Evolutionary conservation across 2,113 vertebrate genomes (phyloP).

Genomic region (Microcebus jonahi): DNA sequence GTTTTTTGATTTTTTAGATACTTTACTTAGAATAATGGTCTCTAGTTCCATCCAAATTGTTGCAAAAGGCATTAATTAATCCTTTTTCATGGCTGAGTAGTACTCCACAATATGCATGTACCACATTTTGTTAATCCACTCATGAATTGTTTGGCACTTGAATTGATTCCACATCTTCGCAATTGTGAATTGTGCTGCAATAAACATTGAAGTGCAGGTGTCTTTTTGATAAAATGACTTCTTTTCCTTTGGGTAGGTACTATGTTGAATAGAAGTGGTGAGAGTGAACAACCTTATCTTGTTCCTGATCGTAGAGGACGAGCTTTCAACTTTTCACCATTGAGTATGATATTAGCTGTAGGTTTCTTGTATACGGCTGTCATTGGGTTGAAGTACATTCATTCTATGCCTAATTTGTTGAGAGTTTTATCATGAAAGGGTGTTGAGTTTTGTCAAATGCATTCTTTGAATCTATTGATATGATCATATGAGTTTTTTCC

Average conservation of each 20-base stretch:
- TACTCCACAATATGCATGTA: too few relatives aligned
- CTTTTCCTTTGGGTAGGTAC: background rate
- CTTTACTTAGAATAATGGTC: too few relatives aligned
- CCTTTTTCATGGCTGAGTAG: too few relatives aligned
- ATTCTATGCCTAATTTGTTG: background rate
- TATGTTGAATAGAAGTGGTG: background rate
- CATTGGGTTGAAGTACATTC: background rate
- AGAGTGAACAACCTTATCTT: background rate
- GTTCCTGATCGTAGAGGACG: background rate
- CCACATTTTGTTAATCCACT: too few relatives aligned
- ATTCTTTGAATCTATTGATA: background rate
- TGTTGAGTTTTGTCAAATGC: background rate
- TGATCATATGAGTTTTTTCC: background rate
- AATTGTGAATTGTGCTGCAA: too few relatives aligned
- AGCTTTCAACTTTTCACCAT: background rate
- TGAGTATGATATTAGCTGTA: background rate
- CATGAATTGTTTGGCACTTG: too few relatives aligned
- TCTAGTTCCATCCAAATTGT: too few relatives aligned
- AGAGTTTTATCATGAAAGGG: background rate
- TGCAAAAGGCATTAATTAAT: too few relatives aligned
- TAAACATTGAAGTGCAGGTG: too few relatives aligned
- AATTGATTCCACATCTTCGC: too few relatives aligned
- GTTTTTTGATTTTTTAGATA: too few relatives aligned
- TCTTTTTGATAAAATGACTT: too few relatives aligned
- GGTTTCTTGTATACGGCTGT: background rate